Percentiles rank a stretch among this genome's conserved stretches.
Evolutionary conservation across 2,888 invertebrate genomes (phyloP).

Genomic region (Chouioia cunea): DNA sequence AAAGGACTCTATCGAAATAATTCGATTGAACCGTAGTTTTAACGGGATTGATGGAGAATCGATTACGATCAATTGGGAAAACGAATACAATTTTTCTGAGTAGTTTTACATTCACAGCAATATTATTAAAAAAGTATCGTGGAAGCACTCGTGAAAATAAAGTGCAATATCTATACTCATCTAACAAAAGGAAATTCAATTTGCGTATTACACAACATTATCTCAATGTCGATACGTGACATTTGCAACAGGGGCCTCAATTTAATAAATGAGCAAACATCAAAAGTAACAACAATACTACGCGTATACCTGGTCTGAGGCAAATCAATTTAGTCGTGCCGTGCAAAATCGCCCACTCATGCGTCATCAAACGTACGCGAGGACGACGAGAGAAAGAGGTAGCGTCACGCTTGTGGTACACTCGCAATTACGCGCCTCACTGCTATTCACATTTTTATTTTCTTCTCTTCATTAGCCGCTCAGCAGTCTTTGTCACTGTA

Average conservation of each 20-base stretch:
- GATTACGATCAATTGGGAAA: too few species aligned
- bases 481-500: constrained; percentile 2
- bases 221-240: too few species aligned
- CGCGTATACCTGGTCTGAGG: not conserved
- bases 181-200: too few species aligned
- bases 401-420: constrained; percentile 17
- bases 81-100: too few species aligned
- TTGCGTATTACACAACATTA: too few species aligned
- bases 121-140: too few species aligned
- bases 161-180: too few species aligned
- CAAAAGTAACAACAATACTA: constrained; percentile 24
- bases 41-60: too few species aligned
- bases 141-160: too few species aligned
- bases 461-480: not conserved
- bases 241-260: not conserved
- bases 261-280: constrained; percentile 35
- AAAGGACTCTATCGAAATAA: too few species aligned
- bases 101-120: too few species aligned
- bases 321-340: constrained; percentile 28
- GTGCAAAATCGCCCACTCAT: constrained; percentile 26
- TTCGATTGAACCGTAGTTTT: too few species aligned
- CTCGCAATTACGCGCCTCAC: constrained; percentile 26
- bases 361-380: constrained; percentile 30
- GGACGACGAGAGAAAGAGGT: constrained; percentile 20
- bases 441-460: constrained; percentile 24